Evolutionary conservation across 1,140 invertebrate genomes (phyloP).

Genomic region (Heliconius congener): DNA sequence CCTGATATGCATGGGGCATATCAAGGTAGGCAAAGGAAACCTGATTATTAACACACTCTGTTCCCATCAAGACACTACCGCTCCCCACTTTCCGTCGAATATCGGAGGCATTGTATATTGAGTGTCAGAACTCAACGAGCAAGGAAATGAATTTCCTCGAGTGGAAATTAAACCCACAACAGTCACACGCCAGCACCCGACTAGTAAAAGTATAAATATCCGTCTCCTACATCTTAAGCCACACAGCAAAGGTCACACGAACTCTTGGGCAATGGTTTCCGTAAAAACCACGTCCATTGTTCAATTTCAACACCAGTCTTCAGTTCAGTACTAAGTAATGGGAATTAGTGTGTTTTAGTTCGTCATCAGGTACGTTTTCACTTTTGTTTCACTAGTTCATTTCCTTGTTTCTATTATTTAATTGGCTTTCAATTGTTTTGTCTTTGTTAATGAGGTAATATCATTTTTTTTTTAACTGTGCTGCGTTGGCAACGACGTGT

Average conservation of each 20-base stretch:
- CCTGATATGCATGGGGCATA: not conserved
- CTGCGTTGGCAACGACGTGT: no score
- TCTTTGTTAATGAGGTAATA: not conserved
- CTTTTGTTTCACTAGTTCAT: slow-evolving; percentile 18
- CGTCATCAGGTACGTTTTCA: slow-evolving; percentile 16
- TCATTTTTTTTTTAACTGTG: no score
- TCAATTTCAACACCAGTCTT: slow-evolving; percentile 47
- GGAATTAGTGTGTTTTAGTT: slow-evolving; percentile 1
- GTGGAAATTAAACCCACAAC: not conserved
- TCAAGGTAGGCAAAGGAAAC: not conserved
- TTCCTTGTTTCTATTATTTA: slow-evolving; percentile 7
- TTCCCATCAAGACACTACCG: not conserved
- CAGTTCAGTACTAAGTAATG: not conserved
- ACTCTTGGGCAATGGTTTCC: slow-evolving; percentile 61
- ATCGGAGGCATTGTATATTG: not conserved
- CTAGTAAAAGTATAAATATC: no score
- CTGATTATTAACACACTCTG: not conserved
- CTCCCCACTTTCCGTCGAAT: not conserved
- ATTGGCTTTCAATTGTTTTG: not conserved
- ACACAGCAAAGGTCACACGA: slow-evolving; percentile 50
- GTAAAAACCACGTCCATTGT: slow-evolving; percentile 61
- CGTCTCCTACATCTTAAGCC: slow-evolving; percentile 25
- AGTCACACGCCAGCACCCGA: no score
- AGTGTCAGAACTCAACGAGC: not conserved
- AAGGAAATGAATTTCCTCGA: not conserved